Evolutionary conservation across 2,888 invertebrate genomes (phyloP), one percentile per base, ranked within the genome.

Genomic region (Brassicogethes aeneus): DNA sequence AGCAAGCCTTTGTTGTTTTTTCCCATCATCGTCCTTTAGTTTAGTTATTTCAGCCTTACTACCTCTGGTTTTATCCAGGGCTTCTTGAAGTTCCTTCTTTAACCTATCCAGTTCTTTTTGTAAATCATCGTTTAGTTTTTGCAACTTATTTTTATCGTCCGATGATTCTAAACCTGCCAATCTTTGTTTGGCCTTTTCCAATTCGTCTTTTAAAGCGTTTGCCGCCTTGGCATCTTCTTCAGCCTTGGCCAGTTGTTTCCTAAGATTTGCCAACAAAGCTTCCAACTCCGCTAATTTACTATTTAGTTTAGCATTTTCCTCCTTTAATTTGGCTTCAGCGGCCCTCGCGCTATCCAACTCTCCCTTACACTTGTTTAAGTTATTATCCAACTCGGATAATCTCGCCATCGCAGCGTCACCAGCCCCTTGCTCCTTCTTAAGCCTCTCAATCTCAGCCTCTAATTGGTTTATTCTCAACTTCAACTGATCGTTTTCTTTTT

Each of bases 211-310:
- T n/a, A n/a, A n/a, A n/a, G n/a, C n/a, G n/a, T n/a, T n/a, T n/a
- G n/a, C n/a, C n/a, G n/a, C n/a, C n/a, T n/a, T n/a, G n/a, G n/a
- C n/a, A n/a, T n/a, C n/a, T n/a, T n/a, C n/a, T n/a, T n/a, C n/a
- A n/a, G n/a, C n/a, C n/a, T n/a, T n/a, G n/a, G n/a, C n/a, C n/a
- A n/a, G n/a, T n/a, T n/a, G 38, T 30, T 37, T 37, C 10, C 10
- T 39, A 32, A 16, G 40, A 33, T 15, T 45, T 43, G 29, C 42
- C 42, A 15, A 43, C 45, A n/a, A n/a, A 23, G 23, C 23, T 36
- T 52, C 45, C 12, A 52, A 17, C n/a, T 49, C 39, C 10, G 43
- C 48, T 31, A 48, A 37, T 39, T 47, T 44, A 16, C 44, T 40
- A 36, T 45, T 51, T 10, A 23, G 10, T 23, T 23, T 23, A 7